A percentile compares a stretch with the other conserved stretches of the same genome.
phyloP scores from a whole-genome alignment of 2,888 invertebrate species.

The Chloromyia formosa region DNA sequence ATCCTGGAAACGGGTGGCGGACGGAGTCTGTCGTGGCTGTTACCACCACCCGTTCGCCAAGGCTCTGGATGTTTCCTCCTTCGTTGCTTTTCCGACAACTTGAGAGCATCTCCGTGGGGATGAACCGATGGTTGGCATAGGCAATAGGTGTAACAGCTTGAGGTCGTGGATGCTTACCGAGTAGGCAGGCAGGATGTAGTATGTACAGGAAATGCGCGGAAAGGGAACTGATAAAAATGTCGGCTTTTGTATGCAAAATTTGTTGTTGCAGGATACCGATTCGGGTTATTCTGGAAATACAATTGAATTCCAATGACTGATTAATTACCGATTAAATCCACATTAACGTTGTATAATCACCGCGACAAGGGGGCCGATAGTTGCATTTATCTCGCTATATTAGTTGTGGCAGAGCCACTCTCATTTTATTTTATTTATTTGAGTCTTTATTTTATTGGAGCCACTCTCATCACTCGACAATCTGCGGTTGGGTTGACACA shows the following conservation, averaged over 20 bases:
- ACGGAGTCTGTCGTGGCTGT: not conserved
- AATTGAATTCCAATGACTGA: no score
- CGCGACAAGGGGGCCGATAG: not conserved
- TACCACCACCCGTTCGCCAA: not conserved
- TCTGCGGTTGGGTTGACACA: not conserved
- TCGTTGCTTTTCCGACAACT: not conserved
- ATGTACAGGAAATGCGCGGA: not conserved
- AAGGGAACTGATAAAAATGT: not conserved
- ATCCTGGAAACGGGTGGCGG: not conserved
- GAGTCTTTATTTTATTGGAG: no score
- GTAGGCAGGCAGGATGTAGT: not conserved
- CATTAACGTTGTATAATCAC: not conserved
- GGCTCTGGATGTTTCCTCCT: not conserved
- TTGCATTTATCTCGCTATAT: not conserved
- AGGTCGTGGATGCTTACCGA: not conserved
- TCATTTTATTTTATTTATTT: no score
- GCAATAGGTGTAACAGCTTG: constrained; percentile 18
- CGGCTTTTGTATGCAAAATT: not conserved
- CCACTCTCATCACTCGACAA: not conserved
- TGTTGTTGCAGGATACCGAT: not conserved
- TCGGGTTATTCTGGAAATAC: no score
- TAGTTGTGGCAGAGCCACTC: not conserved
- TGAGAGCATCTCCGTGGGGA: constrained; percentile 2
- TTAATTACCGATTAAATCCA: no score
- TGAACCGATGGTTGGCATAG: no score